Conservation (phyloP, 2,113 vertebrate genomes). For the Edolisoma coerulescens region DNA sequence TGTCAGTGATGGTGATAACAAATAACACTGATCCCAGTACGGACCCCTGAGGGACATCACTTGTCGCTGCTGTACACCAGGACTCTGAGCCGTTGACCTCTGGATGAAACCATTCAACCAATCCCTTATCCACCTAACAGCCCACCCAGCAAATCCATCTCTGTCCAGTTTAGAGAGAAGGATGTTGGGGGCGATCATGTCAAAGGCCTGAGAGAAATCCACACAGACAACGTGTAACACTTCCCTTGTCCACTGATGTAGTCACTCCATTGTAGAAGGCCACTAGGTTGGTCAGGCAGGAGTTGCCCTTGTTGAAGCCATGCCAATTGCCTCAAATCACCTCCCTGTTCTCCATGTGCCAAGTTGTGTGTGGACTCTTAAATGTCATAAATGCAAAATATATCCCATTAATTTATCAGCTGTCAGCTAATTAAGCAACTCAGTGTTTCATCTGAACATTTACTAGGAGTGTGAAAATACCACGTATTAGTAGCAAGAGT, state of each 20-base stretch:
- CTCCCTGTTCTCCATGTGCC: neutral
- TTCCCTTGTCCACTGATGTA: neutral
- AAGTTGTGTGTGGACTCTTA: neutral
- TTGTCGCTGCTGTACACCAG: neutral
- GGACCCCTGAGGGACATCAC: neutral
- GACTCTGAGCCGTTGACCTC: neutral
- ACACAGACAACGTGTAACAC: neutral
- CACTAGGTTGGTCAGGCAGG: neutral
- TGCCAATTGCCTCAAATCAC: neutral
- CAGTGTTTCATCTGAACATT: fast-evolving
- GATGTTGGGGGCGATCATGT: neutral
- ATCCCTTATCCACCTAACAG: neutral
- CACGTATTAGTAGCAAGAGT: neutral
- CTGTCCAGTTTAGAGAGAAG: neutral
- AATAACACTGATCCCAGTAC: neutral
- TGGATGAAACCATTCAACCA: neutral
- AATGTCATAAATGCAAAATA: neutral
- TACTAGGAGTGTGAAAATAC: neutral
- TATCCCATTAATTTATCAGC: neutral
- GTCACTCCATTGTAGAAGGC: neutral
- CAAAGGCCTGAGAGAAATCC: neutral
- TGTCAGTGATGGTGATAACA: too few species aligned
- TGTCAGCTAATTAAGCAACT: neutral
- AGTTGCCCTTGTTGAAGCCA: neutral
- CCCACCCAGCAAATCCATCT: neutral